A percentile compares a stretch with the other conserved stretches of the same genome.
These are phyloP conservation scores for Ecliptopera silaceata DNA, from an alignment of 2,888 invertebrate species.

Conservation along the genomic window DNA sequence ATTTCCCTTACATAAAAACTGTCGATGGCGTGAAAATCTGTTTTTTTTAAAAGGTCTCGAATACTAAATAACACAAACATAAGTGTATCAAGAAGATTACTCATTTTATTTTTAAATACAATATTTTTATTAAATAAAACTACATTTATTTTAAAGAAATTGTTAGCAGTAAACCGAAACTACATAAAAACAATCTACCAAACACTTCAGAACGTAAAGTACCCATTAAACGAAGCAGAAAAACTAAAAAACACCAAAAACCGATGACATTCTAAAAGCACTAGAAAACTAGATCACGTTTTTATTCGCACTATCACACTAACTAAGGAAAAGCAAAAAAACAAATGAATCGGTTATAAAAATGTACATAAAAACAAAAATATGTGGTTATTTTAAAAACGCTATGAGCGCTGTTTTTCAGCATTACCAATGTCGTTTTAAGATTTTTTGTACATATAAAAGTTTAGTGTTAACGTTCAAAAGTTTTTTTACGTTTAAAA, in stretches of 20 bases:
- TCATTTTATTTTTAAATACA: too few species aligned
- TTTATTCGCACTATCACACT: conserved; percentile 15
- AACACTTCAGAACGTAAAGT: neutral
- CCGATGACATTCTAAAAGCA: conserved; percentile 14
- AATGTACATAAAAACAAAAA: conserved; percentile 49
- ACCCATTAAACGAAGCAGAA: conserved; percentile 8
- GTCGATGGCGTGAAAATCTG: too few species aligned
- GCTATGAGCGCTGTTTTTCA: conserved; percentile 42
- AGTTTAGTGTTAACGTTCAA: neutral
- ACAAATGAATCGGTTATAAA: conserved; percentile 47
- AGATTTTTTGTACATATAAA: neutral
- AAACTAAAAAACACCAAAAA: conserved; percentile 9
- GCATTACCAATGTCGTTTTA: conserved; percentile 12
- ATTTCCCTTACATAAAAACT: too few species aligned
- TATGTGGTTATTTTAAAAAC: conserved; percentile 49
- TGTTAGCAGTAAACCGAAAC: neutral
- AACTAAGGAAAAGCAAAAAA: conserved; percentile 14
- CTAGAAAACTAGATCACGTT: conserved; percentile 9
- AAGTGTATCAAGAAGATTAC: too few species aligned
- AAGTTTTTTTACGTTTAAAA: too few species aligned
- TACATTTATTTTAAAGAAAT: too few species aligned
- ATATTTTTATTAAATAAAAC: too few species aligned
- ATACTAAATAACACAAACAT: too few species aligned
- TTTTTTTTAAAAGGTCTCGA: too few species aligned
- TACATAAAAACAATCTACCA: neutral